Percentiles rank a stretch among this genome's conserved stretches.
Conservation (phyloP, 2,113 vertebrate genomes). For the Otocyon megalotis region DNA sequence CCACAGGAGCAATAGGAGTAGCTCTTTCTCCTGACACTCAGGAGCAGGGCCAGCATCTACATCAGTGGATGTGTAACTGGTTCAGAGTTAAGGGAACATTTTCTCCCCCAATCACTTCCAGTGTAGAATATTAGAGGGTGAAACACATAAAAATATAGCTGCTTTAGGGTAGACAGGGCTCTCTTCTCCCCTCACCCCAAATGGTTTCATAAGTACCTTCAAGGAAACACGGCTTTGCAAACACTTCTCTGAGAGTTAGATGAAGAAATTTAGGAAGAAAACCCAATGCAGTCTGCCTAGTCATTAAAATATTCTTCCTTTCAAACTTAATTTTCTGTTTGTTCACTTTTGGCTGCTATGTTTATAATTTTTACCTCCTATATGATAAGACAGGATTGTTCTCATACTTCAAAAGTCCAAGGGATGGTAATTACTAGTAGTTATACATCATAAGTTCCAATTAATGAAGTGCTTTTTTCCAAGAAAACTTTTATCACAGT, state of each 20-base stretch:
- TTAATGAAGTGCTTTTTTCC: conserved; percentile 26
- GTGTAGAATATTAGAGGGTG: neutral
- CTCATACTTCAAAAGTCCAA: neutral
- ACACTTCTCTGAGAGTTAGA: neutral
- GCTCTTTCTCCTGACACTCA: neutral
- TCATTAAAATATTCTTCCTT: conserved; percentile 14
- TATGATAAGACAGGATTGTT: neutral
- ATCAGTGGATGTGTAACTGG: neutral
- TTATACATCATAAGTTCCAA: neutral
- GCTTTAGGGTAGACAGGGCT: neutral
- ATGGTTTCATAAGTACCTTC: neutral
- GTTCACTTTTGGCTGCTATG: neutral
- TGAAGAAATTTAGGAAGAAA: conserved; percentile 18
- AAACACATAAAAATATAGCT: neutral
- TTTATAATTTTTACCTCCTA: neutral
- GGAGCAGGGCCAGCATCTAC: neutral
- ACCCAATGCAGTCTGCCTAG: neutral
- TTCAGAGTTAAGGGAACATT: neutral
- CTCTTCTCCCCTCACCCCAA: neutral
- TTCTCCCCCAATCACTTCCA: neutral
- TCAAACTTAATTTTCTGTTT: neutral
- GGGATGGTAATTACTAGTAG: neutral
- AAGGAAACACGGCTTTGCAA: neutral
- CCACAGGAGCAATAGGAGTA: neutral
- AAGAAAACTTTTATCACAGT: neutral